A percentile compares a stretch with the other conserved stretches of the same genome.
These are phyloP conservation scores for Origma solitaria DNA, from an alignment of 2,113 vertebrate species.

Conservation along the genomic window DNA sequence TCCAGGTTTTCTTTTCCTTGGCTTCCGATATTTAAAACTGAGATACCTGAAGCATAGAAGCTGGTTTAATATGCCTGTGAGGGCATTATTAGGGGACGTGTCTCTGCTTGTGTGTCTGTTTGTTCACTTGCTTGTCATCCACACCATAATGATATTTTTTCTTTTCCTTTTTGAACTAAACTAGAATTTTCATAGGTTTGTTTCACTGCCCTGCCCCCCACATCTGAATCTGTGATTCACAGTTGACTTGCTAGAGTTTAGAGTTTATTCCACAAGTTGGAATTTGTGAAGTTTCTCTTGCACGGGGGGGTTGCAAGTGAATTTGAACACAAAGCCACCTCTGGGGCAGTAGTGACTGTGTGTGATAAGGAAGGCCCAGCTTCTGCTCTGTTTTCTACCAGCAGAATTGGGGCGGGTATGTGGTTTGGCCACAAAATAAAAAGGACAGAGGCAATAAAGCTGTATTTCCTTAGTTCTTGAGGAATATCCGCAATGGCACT, in stretches of 20 bases:
- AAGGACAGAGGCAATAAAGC: background rate
- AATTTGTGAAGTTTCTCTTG: background rate
- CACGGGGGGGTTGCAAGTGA: background rate
- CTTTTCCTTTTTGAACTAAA: background rate
- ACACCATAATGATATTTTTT: background rate
- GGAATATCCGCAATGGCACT: background rate
- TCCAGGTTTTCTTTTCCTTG: background rate
- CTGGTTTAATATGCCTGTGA: background rate
- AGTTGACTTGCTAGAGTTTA: background rate
- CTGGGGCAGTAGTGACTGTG: fast-evolving
- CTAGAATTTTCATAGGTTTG: background rate
- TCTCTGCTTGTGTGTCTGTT: background rate
- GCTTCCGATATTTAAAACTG: background rate
- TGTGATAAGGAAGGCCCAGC: background rate
- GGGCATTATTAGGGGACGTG: background rate
- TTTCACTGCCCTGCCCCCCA: fast-evolving
- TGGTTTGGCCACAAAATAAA: background rate
- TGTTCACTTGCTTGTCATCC: background rate
- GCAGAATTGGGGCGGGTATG: background rate
- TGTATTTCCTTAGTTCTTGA: background rate
- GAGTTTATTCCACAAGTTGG: background rate
- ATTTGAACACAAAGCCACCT: background rate
- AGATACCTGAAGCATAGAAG: background rate
- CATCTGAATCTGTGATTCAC: background rate
- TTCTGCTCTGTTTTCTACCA: background rate